Conservation (phyloP, 2,888 invertebrate genomes). For the Melangyna quadrimaculata region DNA sequence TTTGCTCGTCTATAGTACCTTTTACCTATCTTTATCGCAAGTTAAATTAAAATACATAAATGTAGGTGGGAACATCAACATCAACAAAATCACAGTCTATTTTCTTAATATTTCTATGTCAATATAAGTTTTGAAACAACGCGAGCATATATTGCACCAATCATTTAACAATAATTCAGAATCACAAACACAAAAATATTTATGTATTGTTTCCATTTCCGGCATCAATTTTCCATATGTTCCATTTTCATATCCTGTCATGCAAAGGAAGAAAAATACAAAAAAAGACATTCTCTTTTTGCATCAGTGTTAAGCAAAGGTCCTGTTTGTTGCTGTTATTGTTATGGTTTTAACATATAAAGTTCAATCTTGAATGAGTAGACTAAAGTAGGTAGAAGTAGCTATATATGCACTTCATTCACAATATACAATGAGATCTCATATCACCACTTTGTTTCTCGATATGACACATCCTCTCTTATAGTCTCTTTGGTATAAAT, state of each 20-base stretch:
- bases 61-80: too few relatives aligned
- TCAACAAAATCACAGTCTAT: too few relatives aligned
- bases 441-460: constrained; percentile 65
- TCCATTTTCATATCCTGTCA: constrained; percentile 59
- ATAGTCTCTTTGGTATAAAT: background rate
- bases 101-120: too few relatives aligned
- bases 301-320: constrained; percentile 34
- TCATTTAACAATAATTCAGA: constrained; percentile 4
- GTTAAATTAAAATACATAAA: too few relatives aligned
- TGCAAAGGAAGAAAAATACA: constrained; percentile 20
- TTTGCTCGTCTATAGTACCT: too few relatives aligned
- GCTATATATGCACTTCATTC: constrained; percentile 7
- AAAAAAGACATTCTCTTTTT: constrained; percentile 30
- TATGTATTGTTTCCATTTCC: constrained; percentile 51
- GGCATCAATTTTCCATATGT: constrained; percentile 10
- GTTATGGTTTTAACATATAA: constrained; percentile 8
- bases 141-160: too few relatives aligned
- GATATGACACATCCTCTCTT: constrained; percentile 30
- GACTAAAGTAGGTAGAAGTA: background rate
- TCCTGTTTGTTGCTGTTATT: constrained; percentile 50
- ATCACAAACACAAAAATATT: constrained; percentile 20
- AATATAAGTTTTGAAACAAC: too few relatives aligned
- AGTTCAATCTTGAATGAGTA: constrained; percentile 40
- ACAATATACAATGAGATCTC: constrained; percentile 54
- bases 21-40: too few relatives aligned